phyloP scores from a whole-genome alignment of 2,113 vertebrate species.

The Asarcornis scutulata region DNA sequence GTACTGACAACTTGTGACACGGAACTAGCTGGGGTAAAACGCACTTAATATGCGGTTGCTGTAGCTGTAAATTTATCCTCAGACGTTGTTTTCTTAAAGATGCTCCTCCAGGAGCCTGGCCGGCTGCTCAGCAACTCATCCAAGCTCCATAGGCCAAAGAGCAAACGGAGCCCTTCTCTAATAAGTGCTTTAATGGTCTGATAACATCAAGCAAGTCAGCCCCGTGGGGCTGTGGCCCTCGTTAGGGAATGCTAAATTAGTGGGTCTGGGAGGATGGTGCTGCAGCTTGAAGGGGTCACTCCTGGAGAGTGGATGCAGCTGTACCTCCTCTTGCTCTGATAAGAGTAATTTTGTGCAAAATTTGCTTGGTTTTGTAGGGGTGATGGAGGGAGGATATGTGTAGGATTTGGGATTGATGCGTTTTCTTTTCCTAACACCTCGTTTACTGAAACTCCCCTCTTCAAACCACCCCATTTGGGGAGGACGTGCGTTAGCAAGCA shows the following conservation, averaged over 20 bases:
- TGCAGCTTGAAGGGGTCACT: background rate
- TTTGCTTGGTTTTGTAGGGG: background rate
- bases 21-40: conserved; percentile 18
- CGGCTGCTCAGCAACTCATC: background rate
- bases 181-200: conserved; percentile 33
- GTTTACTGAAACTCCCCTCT: background rate
- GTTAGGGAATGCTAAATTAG: conserved; percentile 14
- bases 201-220: background rate
- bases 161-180: background rate
- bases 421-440: background rate
- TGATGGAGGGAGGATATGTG: background rate
- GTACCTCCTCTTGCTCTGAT: background rate
- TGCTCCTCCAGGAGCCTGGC: background rate
- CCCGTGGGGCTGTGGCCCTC: background rate
- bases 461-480: rapidly evolving
- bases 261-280: background rate
- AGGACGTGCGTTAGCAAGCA: background rate
- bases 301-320: background rate
- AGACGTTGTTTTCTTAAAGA: conserved; percentile 17
- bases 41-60: conserved; percentile 7
- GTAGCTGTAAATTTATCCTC: conserved; percentile 37
- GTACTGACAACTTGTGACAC: conserved; percentile 22
- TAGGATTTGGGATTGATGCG: background rate
- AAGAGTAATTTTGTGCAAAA: background rate
- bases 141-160: conserved; percentile 11